Evolutionary conservation across 2,888 invertebrate species (phyloP).

Genomic region (Heliconius sara): DNA sequence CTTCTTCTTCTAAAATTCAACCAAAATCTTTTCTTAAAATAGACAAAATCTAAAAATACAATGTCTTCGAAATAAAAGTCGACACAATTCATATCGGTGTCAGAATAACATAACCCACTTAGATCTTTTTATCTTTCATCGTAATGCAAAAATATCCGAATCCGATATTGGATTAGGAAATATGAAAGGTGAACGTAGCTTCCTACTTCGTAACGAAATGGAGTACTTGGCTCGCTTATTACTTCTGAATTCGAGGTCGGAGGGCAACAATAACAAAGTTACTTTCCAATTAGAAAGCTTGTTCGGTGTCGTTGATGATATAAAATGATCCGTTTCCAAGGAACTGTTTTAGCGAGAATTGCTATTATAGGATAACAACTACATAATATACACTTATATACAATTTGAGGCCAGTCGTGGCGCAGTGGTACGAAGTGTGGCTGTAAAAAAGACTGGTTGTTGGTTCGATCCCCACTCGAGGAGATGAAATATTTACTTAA

Average conservation of each 20-base stretch:
- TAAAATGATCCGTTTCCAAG: conserved; percentile 12
- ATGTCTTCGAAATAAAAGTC: background rate
- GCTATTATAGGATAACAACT: background rate
- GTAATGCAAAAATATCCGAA: conserved; percentile 32
- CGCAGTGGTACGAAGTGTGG: too few species aligned
- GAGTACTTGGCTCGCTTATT: conserved; percentile 50
- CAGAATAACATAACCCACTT: conserved; percentile 4
- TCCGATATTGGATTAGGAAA: conserved; percentile 41
- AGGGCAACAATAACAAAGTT: conserved; percentile 66
- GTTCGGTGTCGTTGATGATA: conserved; percentile 30
- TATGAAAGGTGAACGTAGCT: conserved; percentile 42
- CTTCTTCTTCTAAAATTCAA: background rate
- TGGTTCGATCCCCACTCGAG: too few species aligned
- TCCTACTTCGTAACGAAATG: conserved; percentile 46
- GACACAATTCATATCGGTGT: background rate
- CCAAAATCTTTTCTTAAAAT: background rate
- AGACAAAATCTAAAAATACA: background rate
- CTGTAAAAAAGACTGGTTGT: too few species aligned
- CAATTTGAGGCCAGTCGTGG: too few species aligned
- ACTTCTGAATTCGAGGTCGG: conserved; percentile 55
- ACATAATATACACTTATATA: too few species aligned
- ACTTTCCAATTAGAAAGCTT: conserved; percentile 56
- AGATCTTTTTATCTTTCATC: conserved; percentile 4
- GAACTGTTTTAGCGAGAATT: background rate
- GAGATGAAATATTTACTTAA: too few species aligned